Conservation (phyloP, 2,888 invertebrate genomes). For the Oxystoma pomonae region DNA sequence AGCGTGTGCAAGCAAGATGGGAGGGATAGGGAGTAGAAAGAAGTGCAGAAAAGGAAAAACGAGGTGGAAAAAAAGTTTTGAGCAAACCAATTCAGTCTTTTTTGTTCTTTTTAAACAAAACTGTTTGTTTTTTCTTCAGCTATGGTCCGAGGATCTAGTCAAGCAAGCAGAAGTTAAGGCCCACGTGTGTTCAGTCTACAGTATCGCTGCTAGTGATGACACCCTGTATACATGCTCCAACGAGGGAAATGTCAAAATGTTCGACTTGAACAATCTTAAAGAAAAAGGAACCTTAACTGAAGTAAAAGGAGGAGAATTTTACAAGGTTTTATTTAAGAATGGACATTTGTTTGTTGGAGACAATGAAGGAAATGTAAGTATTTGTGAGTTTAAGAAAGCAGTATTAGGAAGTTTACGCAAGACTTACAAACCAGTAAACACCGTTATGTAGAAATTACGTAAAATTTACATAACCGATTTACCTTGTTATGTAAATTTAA, state of each 20-base stretch:
- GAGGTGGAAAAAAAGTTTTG: no score
- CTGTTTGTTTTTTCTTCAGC: conserved; percentile 42
- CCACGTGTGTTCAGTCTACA: conserved; percentile 58
- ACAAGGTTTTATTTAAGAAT: conserved; percentile 43
- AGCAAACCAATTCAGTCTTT: no score
- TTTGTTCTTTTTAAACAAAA: no score
- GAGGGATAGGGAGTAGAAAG: no score
- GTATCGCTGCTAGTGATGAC: conserved; percentile 53
- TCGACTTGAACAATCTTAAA: conserved; percentile 50
- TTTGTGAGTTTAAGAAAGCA: no score
- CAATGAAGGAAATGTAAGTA: conserved; percentile 59
- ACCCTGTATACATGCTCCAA: conserved; percentile 60
- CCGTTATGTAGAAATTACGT: no score
- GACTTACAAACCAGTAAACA: no score
- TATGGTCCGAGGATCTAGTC: conserved; percentile 49
- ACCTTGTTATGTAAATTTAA: no score
- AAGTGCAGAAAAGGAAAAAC: no score
- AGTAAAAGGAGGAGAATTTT: conserved; percentile 47
- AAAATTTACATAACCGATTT: no score
- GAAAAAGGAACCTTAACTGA: conserved; percentile 38
- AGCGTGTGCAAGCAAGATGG: no score
- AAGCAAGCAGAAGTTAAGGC: conserved; percentile 50
- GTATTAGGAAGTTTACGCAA: no score
- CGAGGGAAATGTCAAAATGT: conserved; percentile 59
- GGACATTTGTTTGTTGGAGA: conserved; percentile 56